A percentile compares a stretch with the other conserved stretches of the same genome.
These are phyloP conservation scores for Lasioglossum leucozonium DNA, from an alignment of 2,888 invertebrate genomes.

Conservation along the genomic window DNA sequence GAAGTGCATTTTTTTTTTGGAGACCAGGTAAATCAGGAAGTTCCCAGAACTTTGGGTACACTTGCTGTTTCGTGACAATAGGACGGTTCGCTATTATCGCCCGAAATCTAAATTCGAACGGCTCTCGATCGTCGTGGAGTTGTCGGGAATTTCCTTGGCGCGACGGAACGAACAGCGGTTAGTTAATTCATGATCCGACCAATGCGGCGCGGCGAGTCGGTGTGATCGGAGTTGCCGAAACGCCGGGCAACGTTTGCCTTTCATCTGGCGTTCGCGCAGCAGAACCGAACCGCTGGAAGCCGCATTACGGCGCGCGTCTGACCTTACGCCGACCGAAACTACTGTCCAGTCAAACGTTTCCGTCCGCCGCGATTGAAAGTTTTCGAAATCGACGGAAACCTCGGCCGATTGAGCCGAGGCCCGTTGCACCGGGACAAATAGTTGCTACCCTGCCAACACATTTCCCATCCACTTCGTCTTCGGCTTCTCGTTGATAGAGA, in stretches of 20 bases:
- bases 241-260: slow-evolving; percentile 8
- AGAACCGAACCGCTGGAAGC: slow-evolving; percentile 22
- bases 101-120: neutral
- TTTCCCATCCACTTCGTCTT: neutral
- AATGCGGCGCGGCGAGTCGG: neutral
- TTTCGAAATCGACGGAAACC: slow-evolving; percentile 26
- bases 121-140: neutral
- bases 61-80: neutral
- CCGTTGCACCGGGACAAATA: neutral
- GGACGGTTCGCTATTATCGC: neutral
- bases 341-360: slow-evolving; percentile 39
- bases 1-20: too few relatives aligned
- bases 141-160: too few relatives aligned
- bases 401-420: slow-evolving; percentile 20
- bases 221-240: slow-evolving; percentile 24
- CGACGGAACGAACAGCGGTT: slow-evolving; percentile 15
- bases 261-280: slow-evolving; percentile 18
- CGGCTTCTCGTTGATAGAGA: neutral
- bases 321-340: slow-evolving; percentile 39
- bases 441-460: slow-evolving; percentile 5
- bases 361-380: slow-evolving; percentile 39
- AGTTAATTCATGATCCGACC: slow-evolving; percentile 15
- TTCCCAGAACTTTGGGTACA: neutral
- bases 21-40: neutral
- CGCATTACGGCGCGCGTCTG: slow-evolving; percentile 40